Conservation (phyloP, 2,797 vertebrate genomes). For the Pangasius djambal region DNA sequence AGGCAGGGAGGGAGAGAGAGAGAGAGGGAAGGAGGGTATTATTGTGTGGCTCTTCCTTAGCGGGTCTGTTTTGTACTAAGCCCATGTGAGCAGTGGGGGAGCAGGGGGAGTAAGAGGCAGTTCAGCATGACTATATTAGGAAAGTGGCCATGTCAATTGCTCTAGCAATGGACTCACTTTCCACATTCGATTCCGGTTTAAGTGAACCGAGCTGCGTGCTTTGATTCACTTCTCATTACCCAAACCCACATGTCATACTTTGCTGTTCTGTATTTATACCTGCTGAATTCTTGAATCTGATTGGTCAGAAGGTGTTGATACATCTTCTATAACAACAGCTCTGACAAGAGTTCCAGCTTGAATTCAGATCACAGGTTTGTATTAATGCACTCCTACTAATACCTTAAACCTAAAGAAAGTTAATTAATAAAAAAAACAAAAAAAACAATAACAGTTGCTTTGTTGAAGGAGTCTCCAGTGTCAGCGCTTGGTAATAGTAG, state of each 20-base stretch:
- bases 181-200: conserved; percentile 7
- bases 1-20: conserved; percentile 38
- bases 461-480: background rate
- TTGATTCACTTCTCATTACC: background rate
- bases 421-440: background rate
- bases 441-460: background rate
- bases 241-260: background rate
- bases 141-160: conserved; percentile 78
- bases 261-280: background rate
- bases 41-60: conserved; percentile 33
- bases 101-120: conserved; percentile 46
- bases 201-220: background rate
- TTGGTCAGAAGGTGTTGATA: background rate
- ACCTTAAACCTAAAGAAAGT: background rate
- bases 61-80: background rate
- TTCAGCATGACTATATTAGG: conserved; percentile 83
- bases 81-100: conserved; percentile 9
- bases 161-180: conserved; percentile 50
- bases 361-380: background rate
- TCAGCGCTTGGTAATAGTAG: background rate
- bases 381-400: background rate
- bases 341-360: background rate
- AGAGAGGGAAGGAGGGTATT: conserved; percentile 22
- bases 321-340: background rate
- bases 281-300: background rate